Evolutionary conservation across 2,888 invertebrate species (phyloP).

Genomic region (Leptogaster cylindrica): DNA sequence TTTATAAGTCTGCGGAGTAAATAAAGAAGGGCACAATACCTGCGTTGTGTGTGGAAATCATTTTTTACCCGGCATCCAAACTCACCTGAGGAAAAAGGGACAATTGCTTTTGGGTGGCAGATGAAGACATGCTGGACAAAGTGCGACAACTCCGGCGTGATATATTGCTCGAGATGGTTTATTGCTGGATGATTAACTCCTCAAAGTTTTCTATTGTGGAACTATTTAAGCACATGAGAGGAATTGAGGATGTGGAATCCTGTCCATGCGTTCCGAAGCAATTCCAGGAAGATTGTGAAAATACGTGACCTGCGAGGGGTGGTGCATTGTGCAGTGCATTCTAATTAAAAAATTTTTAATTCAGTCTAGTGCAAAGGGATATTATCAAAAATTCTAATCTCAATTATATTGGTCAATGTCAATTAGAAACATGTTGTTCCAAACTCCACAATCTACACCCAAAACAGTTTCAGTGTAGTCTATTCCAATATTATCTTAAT

Average conservation of each 20-base stretch:
- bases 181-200: neutral
- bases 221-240: neutral
- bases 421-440: too few relatives aligned
- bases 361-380: neutral
- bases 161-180: slow-evolving; percentile 15
- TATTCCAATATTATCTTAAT: too few relatives aligned
- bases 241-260: neutral
- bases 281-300: neutral
- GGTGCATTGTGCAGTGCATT: neutral
- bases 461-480: too few relatives aligned
- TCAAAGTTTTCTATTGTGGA: neutral
- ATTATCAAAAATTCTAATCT: too few relatives aligned
- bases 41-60: neutral
- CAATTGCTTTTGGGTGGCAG: neutral
- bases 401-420: too few relatives aligned
- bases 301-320: slow-evolving; percentile 20
- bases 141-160: slow-evolving; percentile 8
- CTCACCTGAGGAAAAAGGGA: neutral
- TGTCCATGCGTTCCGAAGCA: neutral
- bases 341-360: neutral
- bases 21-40: slow-evolving; percentile 7
- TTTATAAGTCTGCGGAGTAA: neutral
- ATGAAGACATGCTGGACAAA: slow-evolving; percentile 4
- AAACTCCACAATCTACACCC: too few relatives aligned
- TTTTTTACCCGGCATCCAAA: slow-evolving; percentile 3